Evolutionary conservation across 2,113 vertebrate species (phyloP), one percentile per base, ranked within the genome.

Genomic region (Orientallactaga bullata): DNA sequence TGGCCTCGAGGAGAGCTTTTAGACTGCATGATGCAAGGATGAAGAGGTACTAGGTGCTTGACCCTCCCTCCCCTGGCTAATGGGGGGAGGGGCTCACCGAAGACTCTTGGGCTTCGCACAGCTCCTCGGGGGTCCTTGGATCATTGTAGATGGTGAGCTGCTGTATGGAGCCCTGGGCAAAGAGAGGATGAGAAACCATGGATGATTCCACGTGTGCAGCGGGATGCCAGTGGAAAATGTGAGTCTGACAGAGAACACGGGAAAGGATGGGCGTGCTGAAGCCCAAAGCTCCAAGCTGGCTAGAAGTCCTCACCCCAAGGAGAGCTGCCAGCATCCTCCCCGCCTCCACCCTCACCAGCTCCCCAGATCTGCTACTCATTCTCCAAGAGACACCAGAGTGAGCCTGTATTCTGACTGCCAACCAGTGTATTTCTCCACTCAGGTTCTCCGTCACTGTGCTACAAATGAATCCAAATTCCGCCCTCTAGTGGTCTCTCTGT

Each of bases 41-140:
- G 80, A 90, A 73, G 91, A 71, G 55, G 1, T 35, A 77, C 71
- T 37, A 79, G 93, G 76, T 39, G 5, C 23, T 8, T 47, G 42
- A 47, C 73, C 18, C 13, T 83, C 65, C 60, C 42, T 63, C 3
- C 37, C 69, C n/a, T 20, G 61, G 83, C 82, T 23, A 3, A 32
- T 8, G 13, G 28, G 23, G 39, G 68, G n/a, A 9, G 7, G 24
- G 3, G 13, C 96, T 99, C 95, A 99, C 99, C 81, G 99, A 99
- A 26, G 99, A 98, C 69, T 99, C 99, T 73, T 99, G 99, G 35
- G 99, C 99, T 96, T 99, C 99, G 90, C 99, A 99, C 83, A 99
- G 98, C 92, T 99, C 99, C 94, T 99, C 99, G 0, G 98, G 97
- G 85, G 98, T 98, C 68, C 97, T 98, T 95, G 98, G 98, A 96